Evolutionary conservation across 2,113 vertebrate species (phyloP), one percentile per base, ranked within the genome.

Genomic region (Cyanocitta stelleri): DNA sequence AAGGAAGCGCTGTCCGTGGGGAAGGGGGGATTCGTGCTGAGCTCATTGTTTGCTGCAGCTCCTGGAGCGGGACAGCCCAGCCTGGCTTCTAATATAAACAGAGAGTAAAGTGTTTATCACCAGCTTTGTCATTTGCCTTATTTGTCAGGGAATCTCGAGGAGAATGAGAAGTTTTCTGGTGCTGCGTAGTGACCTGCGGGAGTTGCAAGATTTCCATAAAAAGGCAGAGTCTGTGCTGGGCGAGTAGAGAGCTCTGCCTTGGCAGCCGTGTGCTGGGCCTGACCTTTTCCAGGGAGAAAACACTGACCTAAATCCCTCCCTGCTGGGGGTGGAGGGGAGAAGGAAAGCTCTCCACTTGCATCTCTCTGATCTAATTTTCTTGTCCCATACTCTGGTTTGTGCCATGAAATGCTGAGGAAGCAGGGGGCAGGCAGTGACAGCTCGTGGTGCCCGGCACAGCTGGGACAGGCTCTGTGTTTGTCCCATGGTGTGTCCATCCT

Each of bases 171-270:
- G 91, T 93, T 98, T 96, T 95, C 97, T 97, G 93, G 49, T 95
- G 91, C 96, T 96, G 94, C 82, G 15, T 27, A 87, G 81, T 9
- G 79, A 92, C 87, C 81, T 14, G 79, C 96, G 94, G 90, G 97
- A 96, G 90, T 91, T 62, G 95, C 67, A 69, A 98, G 95, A 98
- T 98, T 98, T 97, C 98, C 98, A 98, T 98, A 98, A 98, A 98
- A 98, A 98, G 98, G 97, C 98, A 98, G 97, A 97, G 92, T 58
- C 87, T 63, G 97, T 95, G 94, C 97, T 94, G 97, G 97, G 96
- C 39, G 83, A 96, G 93, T 95, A 58, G 76, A 59, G 95, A 94
- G 90, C 83, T 97, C 93, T 97, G 94, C 97, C 96, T 98, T 98
- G 98, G 98, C 98, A 98, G 93, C 96, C 26, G 18, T 41, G 14